Percentiles rank a stretch among this genome's conserved stretches.
Conservation (phyloP, 2,113 vertebrate species). For the Oplegnathus fasciatus region DNA sequence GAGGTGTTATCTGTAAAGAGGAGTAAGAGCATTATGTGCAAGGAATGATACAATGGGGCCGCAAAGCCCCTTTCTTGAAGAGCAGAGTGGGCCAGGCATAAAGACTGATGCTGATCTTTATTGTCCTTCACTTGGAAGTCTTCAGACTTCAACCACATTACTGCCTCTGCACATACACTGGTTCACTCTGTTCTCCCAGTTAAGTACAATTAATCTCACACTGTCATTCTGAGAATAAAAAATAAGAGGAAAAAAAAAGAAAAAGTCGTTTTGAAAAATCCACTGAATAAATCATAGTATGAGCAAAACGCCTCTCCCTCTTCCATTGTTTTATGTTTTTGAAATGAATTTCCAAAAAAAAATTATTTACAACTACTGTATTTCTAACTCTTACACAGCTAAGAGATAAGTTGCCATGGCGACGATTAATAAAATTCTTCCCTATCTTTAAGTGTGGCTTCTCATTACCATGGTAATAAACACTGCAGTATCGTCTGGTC, state of each 20-base stretch:
- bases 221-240: slow-evolving; percentile 41
- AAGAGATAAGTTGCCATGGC: slow-evolving; percentile 59
- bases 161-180: slow-evolving; percentile 14
- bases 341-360: slow-evolving; percentile 11
- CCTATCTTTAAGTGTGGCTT: slow-evolving; percentile 54
- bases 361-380: slow-evolving; percentile 27
- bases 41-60: slow-evolving; percentile 29
- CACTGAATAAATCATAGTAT: slow-evolving; percentile 68
- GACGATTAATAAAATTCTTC: slow-evolving; percentile 56
- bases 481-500: slow-evolving; percentile 26
- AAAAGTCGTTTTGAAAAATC: slow-evolving; percentile 32
- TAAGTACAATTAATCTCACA: slow-evolving; percentile 72
- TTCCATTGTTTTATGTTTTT: slow-evolving; percentile 15
- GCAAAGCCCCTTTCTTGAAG: slow-evolving; percentile 36
- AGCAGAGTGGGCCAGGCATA: slow-evolving; percentile 27
- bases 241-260: neutral
- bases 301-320: neutral
- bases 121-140: slow-evolving; percentile 36
- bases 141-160: slow-evolving; percentile 18
- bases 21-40: slow-evolving; percentile 52
- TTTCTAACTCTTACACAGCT: slow-evolving; percentile 30
- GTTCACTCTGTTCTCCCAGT: slow-evolving; percentile 45
- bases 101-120: slow-evolving; percentile 32
- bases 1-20: slow-evolving; percentile 50
- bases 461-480: slow-evolving; percentile 75